phyloP scores from a whole-genome alignment of 2,113 vertebrate species.

The Cebus imitator region DNA sequence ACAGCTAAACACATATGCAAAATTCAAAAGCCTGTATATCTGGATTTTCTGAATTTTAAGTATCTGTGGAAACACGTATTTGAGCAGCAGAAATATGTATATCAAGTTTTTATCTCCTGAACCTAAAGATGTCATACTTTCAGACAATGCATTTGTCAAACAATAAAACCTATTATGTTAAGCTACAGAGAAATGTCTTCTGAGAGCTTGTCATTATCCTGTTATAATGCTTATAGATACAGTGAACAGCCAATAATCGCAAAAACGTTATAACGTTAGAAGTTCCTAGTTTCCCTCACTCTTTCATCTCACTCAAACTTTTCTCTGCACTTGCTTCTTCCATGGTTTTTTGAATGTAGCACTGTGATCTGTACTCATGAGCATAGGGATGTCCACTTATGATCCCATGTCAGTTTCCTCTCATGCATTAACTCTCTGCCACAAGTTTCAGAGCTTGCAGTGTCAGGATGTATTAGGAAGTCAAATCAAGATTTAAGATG shows the following conservation, averaged over 20 bases:
- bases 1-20: constrained; percentile 5
- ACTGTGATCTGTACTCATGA: neutral
- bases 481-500: constrained; percentile 13
- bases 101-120: neutral
- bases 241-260: neutral
- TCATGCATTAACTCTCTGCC: neutral
- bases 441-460: neutral
- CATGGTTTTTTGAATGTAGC: neutral
- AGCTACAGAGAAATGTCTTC: neutral
- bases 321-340: neutral
- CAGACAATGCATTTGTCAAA: neutral
- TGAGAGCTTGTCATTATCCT: neutral
- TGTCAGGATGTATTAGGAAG: neutral
- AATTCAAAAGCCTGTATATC: constrained; percentile 8
- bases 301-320: neutral
- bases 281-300: neutral
- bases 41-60: constrained; percentile 17
- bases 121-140: neutral
- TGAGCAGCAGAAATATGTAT: neutral
- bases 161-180: neutral
- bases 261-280: neutral
- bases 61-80: neutral
- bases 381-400: neutral
- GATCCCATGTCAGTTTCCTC: neutral
- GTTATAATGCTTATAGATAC: neutral